Conservation (phyloP, 2,888 invertebrate species). For the Harpalus rubripes region DNA sequence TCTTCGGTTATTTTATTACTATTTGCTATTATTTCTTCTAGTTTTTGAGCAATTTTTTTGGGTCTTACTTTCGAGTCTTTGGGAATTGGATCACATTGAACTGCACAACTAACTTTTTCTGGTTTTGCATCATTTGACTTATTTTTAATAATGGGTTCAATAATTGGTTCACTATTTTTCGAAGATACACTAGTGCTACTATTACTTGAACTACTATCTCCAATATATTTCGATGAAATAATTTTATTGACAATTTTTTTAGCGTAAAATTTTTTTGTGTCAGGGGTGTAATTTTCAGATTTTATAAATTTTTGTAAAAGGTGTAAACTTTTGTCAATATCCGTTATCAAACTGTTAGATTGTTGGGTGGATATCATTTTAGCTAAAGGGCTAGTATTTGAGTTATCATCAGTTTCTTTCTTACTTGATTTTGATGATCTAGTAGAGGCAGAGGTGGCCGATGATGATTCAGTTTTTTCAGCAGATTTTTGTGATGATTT, state of each 20-base stretch:
- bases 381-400: conserved; percentile 69
- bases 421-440: conserved; percentile 8
- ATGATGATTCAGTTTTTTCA: conserved; percentile 55
- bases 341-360: conserved; percentile 77
- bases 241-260: conserved; percentile 83
- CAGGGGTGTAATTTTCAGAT: conserved; percentile 80
- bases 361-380: conserved; percentile 70
- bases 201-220: conserved; percentile 77
- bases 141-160: conserved; percentile 14
- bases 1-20: conserved; percentile 12
- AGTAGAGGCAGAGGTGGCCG: neutral
- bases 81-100: conserved; percentile 24
- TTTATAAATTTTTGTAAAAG: conserved; percentile 81
- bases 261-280: conserved; percentile 82
- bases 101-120: conserved; percentile 19
- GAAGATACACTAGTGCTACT: conserved; percentile 78
- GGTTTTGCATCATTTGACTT: conserved; percentile 16
- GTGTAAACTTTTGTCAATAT: conserved; percentile 82
- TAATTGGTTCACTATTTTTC: conserved; percentile 36
- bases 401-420: neutral
- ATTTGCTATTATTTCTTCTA: conserved; percentile 15
- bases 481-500: conserved; percentile 14
- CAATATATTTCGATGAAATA: conserved; percentile 80
- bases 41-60: conserved; percentile 26
- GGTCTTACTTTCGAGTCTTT: neutral